phyloP scores from a whole-genome alignment of 1,140 invertebrate genomes.

The Drosophila erecta region DNA sequence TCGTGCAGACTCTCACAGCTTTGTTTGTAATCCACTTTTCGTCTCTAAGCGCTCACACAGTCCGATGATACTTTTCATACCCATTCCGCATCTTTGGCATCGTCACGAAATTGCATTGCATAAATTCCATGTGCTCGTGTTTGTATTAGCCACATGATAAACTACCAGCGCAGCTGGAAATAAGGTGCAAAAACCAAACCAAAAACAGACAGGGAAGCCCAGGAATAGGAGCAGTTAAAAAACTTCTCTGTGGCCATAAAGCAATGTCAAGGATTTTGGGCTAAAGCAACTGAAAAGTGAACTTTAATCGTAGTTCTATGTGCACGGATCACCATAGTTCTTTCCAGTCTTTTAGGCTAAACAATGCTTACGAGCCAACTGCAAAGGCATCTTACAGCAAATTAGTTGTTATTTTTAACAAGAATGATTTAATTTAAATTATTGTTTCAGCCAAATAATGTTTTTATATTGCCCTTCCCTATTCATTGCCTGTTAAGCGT shows the following conservation, averaged over 20 bases:
- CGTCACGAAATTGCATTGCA: slow-evolving; percentile 63
- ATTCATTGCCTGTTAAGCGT: not conserved
- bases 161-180: slow-evolving; percentile 44
- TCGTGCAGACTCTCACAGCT: slow-evolving; percentile 22
- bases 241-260: slow-evolving; percentile 48
- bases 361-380: not conserved
- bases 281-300: not conserved
- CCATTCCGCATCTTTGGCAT: slow-evolving; percentile 8
- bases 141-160: slow-evolving; percentile 61
- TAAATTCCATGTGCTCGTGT: slow-evolving; percentile 56
- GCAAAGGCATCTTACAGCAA: too few relatives aligned
- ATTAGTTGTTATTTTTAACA: too few relatives aligned
- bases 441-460: too few relatives aligned
- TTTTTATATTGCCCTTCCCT: too few relatives aligned
- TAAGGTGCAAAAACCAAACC: slow-evolving; percentile 45
- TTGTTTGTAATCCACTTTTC: slow-evolving; percentile 57
- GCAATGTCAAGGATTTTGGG: slow-evolving; percentile 56
- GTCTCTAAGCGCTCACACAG: slow-evolving; percentile 20
- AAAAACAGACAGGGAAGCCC: slow-evolving; percentile 7
- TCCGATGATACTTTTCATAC: slow-evolving; percentile 18
- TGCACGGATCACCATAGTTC: not conserved
- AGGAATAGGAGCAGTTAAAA: not conserved
- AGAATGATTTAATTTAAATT: not conserved
- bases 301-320: slow-evolving; percentile 2
- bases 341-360: too few relatives aligned